Evolutionary conservation across 1,140 invertebrate genomes (phyloP), one percentile per base, ranked within the genome.

Genomic region (Formica selysi): DNA sequence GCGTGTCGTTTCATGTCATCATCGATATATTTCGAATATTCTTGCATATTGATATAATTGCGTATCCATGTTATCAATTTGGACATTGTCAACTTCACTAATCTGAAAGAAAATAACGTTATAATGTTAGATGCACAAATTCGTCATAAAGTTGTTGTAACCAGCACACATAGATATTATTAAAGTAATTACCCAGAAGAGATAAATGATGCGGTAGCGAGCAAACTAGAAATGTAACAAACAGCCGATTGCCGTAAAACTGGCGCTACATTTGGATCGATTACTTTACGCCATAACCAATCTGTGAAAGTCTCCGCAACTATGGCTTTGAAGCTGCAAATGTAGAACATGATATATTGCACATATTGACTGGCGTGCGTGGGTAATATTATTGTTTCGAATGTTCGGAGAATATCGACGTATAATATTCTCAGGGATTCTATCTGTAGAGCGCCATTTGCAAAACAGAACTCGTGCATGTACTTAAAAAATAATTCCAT

Each of bases 281-380:
- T 96, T 59, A 98, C 96, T 94, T 97, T 98, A 71, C 96, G 96
- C 97, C 98, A 98, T 5, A 98, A 94, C 91, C 96, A 97, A 87
- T 95, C 95, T n/a, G 98, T 91, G 93, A 98, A 98, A 13, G 95
- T 96, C 89, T 97, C 97, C 11, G 95, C 93, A 41, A 98, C 93
- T 16, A 95, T 94, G n/a, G 94, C 91, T 94, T 97, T 97, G 78
- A 98, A 96, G 91, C 97, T 97, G 93, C 97, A 96, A 70, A 98
- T 94, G 90, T 97, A 97, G 94, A 98, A 98, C 91, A 98, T 95
- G 3, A 98, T 91, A 93, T 97, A 98, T 93, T 98, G 98, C 6
- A 97, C 96, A 93, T 98, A 97, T 92, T 96, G 96, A 70, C 96
- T 97, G 38, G 96, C 97, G 91, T 97, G 96, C 13, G 97, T 98